phyloP scores from a whole-genome alignment of 2,797 vertebrate genomes.

The Parotocinclus haroldoi region DNA sequence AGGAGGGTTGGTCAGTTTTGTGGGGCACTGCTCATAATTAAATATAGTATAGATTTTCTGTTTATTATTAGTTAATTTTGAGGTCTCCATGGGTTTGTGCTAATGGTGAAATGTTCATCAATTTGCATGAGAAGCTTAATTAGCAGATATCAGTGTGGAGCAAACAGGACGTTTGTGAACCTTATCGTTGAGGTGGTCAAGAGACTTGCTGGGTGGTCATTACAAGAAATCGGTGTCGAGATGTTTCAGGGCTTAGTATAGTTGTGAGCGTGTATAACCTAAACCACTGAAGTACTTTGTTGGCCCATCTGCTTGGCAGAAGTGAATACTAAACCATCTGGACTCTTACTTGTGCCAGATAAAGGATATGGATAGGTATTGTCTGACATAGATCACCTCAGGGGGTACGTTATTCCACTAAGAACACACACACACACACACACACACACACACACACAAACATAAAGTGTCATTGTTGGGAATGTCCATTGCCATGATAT shows the following conservation, averaged over 20 bases:
- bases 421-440: constrained; percentile 22
- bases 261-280: constrained; percentile 45
- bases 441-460: constrained; percentile 31
- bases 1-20: too few species aligned
- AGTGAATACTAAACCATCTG: constrained; percentile 86
- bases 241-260: constrained; percentile 30
- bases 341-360: constrained; percentile 79
- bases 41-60: too few species aligned
- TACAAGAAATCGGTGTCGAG: constrained; percentile 38
- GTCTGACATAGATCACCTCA: constrained; percentile 62
- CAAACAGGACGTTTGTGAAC: constrained; percentile 11
- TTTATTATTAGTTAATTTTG: too few species aligned
- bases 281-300: constrained; percentile 46
- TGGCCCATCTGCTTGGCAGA: constrained; percentile 84
- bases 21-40: too few species aligned
- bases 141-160: not conserved
- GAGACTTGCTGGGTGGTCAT: constrained; percentile 45
- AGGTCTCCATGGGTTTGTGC: too few species aligned
- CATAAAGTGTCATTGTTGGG: constrained; percentile 27
- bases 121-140: too few species aligned
- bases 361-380: constrained; percentile 82
- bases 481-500: too few species aligned
- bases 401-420: constrained; percentile 42
- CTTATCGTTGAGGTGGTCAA: constrained; percentile 32
- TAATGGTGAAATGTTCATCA: too few species aligned